These are phyloP conservation scores for Pogonognathellus flavescens DNA, from an alignment of 1,140 invertebrate species.

Conservation along the genomic window DNA sequence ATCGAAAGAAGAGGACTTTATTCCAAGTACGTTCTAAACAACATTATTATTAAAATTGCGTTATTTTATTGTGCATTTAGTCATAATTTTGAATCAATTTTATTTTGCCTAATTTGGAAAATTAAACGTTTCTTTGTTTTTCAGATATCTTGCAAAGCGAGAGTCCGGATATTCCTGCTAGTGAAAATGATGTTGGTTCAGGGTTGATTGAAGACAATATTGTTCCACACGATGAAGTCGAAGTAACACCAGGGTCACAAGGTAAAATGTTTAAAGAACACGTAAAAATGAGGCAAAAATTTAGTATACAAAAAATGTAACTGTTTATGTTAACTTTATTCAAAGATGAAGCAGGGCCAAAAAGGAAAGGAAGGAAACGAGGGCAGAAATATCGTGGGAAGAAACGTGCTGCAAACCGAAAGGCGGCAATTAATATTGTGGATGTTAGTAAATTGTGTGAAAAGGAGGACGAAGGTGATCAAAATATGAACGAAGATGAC, in stretches of 20 bases:
- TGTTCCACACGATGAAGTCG: not conserved
- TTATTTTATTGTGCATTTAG: not conserved
- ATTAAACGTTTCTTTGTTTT: not conserved
- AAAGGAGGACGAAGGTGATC: not conserved
- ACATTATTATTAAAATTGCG: not conserved
- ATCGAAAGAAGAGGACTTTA: not conserved
- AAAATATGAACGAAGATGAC: not conserved
- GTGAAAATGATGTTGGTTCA: not conserved
- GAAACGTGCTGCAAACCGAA: not conserved
- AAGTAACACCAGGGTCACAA: not conserved
- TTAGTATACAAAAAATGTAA: not conserved
- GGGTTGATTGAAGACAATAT: not conserved
- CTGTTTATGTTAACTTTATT: not conserved
- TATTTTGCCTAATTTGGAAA: too few species aligned
- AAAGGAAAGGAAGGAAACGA: not conserved
- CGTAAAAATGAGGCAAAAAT: not conserved
- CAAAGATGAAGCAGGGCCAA: not conserved
- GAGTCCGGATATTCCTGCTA: too few species aligned
- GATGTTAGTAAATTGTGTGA: constrained; percentile 13
- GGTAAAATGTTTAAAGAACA: too few species aligned
- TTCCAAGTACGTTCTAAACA: not conserved
- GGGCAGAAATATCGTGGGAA: not conserved
- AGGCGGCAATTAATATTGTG: constrained; percentile 16
- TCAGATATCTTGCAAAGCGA: not conserved
- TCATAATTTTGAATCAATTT: too few species aligned